Evolutionary conservation across 2,888 invertebrate genomes (phyloP), one percentile per base, ranked within the genome.

Genomic region (Gryllus longicercus): DNA sequence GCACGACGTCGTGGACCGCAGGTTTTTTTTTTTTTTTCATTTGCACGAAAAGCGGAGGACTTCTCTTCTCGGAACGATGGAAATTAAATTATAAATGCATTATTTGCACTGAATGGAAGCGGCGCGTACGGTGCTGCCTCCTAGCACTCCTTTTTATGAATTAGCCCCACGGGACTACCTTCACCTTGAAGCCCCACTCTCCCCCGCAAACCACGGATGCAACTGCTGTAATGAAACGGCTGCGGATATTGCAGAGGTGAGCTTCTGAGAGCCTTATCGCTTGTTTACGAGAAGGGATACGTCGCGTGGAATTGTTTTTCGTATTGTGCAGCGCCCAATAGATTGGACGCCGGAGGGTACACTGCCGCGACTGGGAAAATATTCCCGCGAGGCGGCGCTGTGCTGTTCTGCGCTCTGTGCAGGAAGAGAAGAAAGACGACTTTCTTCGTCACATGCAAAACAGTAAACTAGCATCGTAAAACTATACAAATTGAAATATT

Each of bases 51-150:
- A 38, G n/a, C 16, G 63, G 63, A 63, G n/a, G 8, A 14, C 63
- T 63, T 63, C 16, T 8, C 63, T 63, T 18, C 63, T 38, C 16
- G 8, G 63, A 63, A 14, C n/a, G 63, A n/a, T 63, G 63, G 63
- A 63, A 63, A 63, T 63, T 63, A 63, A 63, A 63, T 63, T 63
- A 63, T 63, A 63, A 63, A 63, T 63, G 63, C 63, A 63, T 63
- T 63, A 63, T 63, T 63, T 63, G 63, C n/a, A 4, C 11, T 63
- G 63, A 63, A 63, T 63, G 63, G 63, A 63, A 63, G n/a, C 4
- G 14, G n/a, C 63, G 12, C 63, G 63, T n/a, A 18, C 63, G 63
- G 16, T n/a, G 10, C n/a, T n/a, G n/a, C 63, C 63, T 38, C 8
- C 63, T n/a, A 63, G 63, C 14, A 63, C 63, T 63, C 63, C 0